Conservation (phyloP, 2,888 invertebrate species). For the Colostygia pectinataria region DNA sequence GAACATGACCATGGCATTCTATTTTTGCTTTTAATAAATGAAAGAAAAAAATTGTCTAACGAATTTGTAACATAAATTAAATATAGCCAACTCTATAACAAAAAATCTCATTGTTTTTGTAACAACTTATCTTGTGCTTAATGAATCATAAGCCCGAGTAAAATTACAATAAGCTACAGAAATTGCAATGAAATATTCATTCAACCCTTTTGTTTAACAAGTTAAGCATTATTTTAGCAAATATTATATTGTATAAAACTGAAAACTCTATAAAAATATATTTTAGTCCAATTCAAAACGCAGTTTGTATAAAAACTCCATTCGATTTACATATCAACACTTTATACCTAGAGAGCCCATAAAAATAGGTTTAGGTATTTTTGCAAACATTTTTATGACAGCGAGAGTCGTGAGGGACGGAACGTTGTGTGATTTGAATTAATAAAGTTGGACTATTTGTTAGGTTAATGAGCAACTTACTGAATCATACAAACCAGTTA, state of each 20-base stretch:
- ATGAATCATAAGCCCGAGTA: neutral
- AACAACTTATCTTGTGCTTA: neutral
- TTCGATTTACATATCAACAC: conserved; percentile 21
- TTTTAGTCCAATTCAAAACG: conserved; percentile 6
- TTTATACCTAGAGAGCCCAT: conserved; percentile 4
- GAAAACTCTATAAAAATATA: conserved; percentile 4
- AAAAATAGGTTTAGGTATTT: conserved; percentile 3
- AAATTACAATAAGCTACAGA: neutral
- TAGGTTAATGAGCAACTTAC: too few relatives aligned
- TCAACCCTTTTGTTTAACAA: neutral
- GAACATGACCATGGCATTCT: too few relatives aligned
- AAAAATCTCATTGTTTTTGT: too few relatives aligned
- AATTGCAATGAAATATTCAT: neutral
- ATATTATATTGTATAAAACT: conserved; percentile 4
- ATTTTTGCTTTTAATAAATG: too few relatives aligned
- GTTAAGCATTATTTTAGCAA: conserved; percentile 8
- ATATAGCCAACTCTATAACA: too few relatives aligned
- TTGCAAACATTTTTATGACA: neutral
- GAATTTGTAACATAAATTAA: too few relatives aligned
- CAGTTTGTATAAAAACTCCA: conserved; percentile 21
- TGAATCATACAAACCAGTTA: too few relatives aligned
- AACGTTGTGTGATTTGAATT: too few relatives aligned
- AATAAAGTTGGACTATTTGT: too few relatives aligned
- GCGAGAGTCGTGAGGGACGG: too few relatives aligned
- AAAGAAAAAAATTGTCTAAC: too few relatives aligned